These are phyloP conservation scores for Laterallus jamaicensis DNA, from an alignment of 2,113 vertebrate genomes.

Conservation along the genomic window DNA sequence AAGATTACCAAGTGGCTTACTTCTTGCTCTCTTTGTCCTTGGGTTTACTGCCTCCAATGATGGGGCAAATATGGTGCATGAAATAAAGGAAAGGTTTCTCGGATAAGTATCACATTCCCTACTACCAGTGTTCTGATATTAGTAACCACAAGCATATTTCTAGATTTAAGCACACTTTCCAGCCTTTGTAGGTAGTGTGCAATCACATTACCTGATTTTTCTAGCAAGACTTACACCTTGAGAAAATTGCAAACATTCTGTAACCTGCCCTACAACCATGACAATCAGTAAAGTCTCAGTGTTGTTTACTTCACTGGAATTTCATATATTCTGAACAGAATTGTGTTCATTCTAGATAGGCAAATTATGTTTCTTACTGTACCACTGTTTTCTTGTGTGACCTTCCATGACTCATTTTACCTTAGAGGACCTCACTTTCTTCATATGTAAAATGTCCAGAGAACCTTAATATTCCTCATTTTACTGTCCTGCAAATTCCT, in stretches of 20 bases:
- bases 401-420: constrained; percentile 8
- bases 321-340: not conserved
- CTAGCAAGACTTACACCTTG: not conserved
- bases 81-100: not conserved
- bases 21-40: constrained; percentile 75
- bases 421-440: not conserved
- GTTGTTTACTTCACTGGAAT: not conserved
- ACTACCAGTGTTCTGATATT: not conserved
- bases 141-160: not conserved
- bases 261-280: not conserved
- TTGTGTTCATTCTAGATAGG: not conserved
- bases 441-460: not conserved
- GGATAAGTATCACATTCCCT: not conserved
- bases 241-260: not conserved
- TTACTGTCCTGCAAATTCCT: not conserved
- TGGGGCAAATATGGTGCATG: constrained; percentile 17
- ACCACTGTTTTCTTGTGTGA: not conserved
- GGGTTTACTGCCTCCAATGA: constrained; percentile 62
- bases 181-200: not conserved
- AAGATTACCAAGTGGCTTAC: constrained; percentile 71
- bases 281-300: not conserved
- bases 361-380: not conserved
- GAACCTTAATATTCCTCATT: not conserved
- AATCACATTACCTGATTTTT: not conserved
- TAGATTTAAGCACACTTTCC: not conserved